Evolutionary conservation across 2,113 vertebrate species (phyloP), one percentile per base, ranked within the genome.

Genomic region (Nematolebias whitei): DNA sequence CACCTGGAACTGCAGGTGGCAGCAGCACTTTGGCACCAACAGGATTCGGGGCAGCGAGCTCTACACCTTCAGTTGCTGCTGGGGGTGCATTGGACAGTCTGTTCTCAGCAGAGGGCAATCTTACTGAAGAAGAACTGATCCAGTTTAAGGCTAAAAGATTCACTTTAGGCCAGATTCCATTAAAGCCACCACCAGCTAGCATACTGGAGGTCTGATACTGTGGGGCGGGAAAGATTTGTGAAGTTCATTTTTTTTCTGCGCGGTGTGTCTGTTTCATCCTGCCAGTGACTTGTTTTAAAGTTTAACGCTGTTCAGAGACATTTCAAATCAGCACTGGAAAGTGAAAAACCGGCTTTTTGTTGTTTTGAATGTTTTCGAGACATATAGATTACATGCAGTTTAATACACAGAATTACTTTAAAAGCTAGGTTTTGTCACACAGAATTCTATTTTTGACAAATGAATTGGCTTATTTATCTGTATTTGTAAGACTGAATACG

Each of bases 61-160:
- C 54, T 62, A 26, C 69, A 0, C 16, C 73, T 2, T 44, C 67
- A 29, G 56, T 63, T 18, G 79, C 74, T 23, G 63, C 66, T 4
- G 53, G 16, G 11, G 40, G 24, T 2, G 32, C 68, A 0, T 63
- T 72, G 1, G 90, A 90, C 52, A 63, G 68, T 12, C 55, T 98
- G 45, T 96, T 95, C 82, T 95, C 96, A 26, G 82, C 92, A 16
- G 92, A 85, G 74, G 80, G 81, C 1, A 91, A 94, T 3, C 89
- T 99, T 23, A 93, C 92, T 4, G 55, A 82, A 6, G 95, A 96
- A 47, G 96, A 99, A 72, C 71, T 97, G 35, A 86, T 86, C 35
- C 94, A 98, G 55, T 99, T 97, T 72, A 88, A 89, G 45, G 91
- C 88, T 6, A 94, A 92, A 57, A 93, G 78, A 55, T 96, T 96